These are phyloP conservation scores for Drosophila mimica DNA, from an alignment of 2,888 invertebrate genomes.

Conservation along the genomic window DNA sequence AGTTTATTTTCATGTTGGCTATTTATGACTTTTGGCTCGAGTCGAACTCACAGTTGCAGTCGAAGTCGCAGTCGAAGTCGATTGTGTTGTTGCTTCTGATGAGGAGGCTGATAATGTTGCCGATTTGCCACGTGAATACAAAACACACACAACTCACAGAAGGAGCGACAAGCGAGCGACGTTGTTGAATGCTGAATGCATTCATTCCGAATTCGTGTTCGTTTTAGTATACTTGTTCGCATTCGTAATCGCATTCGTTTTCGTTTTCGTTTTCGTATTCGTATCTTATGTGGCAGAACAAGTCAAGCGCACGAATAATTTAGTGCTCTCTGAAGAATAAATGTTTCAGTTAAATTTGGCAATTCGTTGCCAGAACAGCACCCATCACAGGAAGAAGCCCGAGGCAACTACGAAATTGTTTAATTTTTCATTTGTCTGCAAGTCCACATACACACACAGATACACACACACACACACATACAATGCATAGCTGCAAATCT, in stretches of 20 bases:
- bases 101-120: slow-evolving; percentile 63
- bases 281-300: slow-evolving; percentile 39
- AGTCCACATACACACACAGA: slow-evolving; percentile 16
- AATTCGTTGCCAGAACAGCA: slow-evolving; percentile 64
- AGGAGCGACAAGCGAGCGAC: not conserved
- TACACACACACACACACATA: slow-evolving; percentile 6
- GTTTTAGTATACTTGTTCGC: not conserved
- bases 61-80: slow-evolving; percentile 1
- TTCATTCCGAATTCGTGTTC: slow-evolving; percentile 33
- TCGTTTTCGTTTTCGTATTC: slow-evolving; percentile 18
- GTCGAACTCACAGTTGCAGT: slow-evolving; percentile 8
- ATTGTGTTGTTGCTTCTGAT: slow-evolving; percentile 42
- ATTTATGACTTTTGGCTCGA: slow-evolving; percentile 69
- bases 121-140: slow-evolving; percentile 71
- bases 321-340: slow-evolving; percentile 75
- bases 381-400: slow-evolving; percentile 15
- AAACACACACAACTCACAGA: slow-evolving; percentile 17
- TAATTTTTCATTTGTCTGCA: slow-evolving; percentile 75
- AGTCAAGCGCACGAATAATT: slow-evolving; percentile 65
- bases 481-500: slow-evolving; percentile 22
- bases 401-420: slow-evolving; percentile 70
- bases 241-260: slow-evolving; percentile 11
- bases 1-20: slow-evolving; percentile 9
- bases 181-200: slow-evolving; percentile 24
- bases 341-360: slow-evolving; percentile 78